Evolutionary conservation across 2,797 vertebrate genomes (phyloP), one percentile per base, ranked within the genome.

Genomic region (Mormyrus hasselquistii): DNA sequence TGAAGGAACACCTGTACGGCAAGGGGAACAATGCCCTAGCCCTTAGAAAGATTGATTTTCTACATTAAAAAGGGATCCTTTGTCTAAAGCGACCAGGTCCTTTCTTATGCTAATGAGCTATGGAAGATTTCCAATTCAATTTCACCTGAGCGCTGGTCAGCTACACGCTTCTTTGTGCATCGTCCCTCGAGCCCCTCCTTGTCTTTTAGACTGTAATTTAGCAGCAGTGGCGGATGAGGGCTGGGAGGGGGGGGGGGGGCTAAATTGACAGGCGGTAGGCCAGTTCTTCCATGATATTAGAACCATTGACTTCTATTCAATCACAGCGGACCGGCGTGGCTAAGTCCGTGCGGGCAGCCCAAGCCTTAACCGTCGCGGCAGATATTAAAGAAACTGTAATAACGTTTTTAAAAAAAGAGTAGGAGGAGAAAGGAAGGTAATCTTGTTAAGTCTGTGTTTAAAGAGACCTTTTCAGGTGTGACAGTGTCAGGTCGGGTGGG

Each of bases 61-160:
- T 95, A 95, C 96, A 96, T 97, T 97, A 97, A 96, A 97, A 96
- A 97, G 96, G 96, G 97, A 96, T 95, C 96, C 97, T 96, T 98
- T 97, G 97, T 97, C 97, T 97, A 97, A 97, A 97, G 97, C 96
- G 96, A 96, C 95, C 93, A 95, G 95, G 96, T 96, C 96, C 97
- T 98, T 98, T 99, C 97, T 99, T 97, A 99, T 98, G 98, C 96
- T 97, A 98, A 99, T 97, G 95, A 97, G 96, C 94, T 94, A 93
- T 97, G 97, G 97, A 97, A 96, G 96, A 97, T 98, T 99, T 99
- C 98, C 97, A 98, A 97, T 98, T 98, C 98, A 97, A 97, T 98
- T 98, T 98, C 97, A 97, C 98, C 97, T 97, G 98, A 98, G 97
- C 97, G 95, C 96, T 98, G 98, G 98, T 98, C 97, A 98, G 97